Evolutionary conservation across 2,797 vertebrate genomes (phyloP), one percentile per base, ranked within the genome.

Genomic region (Xiphophorus birchmanni): DNA sequence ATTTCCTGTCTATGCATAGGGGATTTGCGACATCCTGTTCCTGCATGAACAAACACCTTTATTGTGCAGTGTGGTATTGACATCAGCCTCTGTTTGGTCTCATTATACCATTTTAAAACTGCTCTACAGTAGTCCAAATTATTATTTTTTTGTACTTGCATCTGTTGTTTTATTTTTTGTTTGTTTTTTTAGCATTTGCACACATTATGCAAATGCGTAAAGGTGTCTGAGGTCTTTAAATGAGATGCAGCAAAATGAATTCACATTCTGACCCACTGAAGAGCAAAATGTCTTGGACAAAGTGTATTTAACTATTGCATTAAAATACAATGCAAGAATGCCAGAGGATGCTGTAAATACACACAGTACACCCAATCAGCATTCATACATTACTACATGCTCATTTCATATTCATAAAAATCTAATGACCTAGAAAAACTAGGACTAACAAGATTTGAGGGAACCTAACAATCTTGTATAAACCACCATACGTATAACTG

Each of bases 381-480:
- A 35, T 78, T 54, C 13, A 11, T 40, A 37, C 58, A 18, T 10
- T 48, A 29, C 44, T 50, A n/a, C 73, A 63, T 5, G 29, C 47
- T 79, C 10, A 72, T 56, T 78, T 44, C 3, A 80, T 42, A 73
- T 84, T 80, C 78, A 83, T 37, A 71, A 78, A 84, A 72, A 73
- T 40, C 74, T 88, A 82, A 90, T 91, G 80, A 89, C 89, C 86
- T 81, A 85, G 80, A 87, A 90, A 80, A 86, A 90, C 82, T 67
- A 76, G 56, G 74, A 47, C 45, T 83, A 90, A 88, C 82, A 73
- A 84, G 76, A 92, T 92, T 80, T 12, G 12, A 89, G 73, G 35
- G 81, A 88, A 82, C 74, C 37, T 21, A 73, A 77, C 29, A 12
- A 82, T 83, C 78, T 85, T 87, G 85, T 75, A 65, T 85, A 79